Base-by-base conservation (phyloP, 2,888 invertebrate species). In the Auanema freiburgensis region DNA sequence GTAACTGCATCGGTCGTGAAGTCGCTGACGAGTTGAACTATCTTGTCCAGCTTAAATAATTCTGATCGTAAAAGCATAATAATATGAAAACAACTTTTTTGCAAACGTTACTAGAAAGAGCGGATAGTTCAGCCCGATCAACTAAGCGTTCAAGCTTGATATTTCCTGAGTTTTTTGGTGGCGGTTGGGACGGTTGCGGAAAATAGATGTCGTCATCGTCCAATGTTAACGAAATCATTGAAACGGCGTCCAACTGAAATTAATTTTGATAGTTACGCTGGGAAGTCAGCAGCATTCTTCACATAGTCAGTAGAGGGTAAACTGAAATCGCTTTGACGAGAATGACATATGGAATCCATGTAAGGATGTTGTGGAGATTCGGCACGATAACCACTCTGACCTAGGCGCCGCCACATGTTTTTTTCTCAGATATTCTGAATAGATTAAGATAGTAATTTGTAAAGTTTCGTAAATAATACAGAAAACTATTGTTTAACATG, bases 361-460 rank as follows among this genome's bases (percentile, higher is more conserved):
- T 41, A n/a, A 33, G 33, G 4, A 14, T 50, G 6, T 10, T 44
- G 60, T 41, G 62, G 62, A 21, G 56, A 57, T 40, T 62, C 62
- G 46, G 21, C 43, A 18, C 62, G 62, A 51, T 62, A 62, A 16
- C 53, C 57, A 23, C 44, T 53, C 41, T 62, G 62, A 41, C 62
- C 62, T 14, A 62, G 62, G 33, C 62, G 40, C 12, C 62, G 62
- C 56, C 56, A 53, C 62, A 62, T 62, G 33, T 33, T 33, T 33
- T 33, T 33, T 33, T 33, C 33, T 33, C 33, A 3, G 33, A 33
- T 33, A 33, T 5, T 33, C 33, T 33, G 33, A 33, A 33, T 33
- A 33, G 33, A 33, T 33, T 5, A 33, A 3, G 33, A 33, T 5
- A 33, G 8, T 33, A n/a, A n/a, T n/a, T n/a, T n/a, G n/a, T n/a